These are phyloP conservation scores for Benthosema pterotum DNA, from an alignment of 2,797 vertebrate genomes.

Conservation along the genomic window DNA sequence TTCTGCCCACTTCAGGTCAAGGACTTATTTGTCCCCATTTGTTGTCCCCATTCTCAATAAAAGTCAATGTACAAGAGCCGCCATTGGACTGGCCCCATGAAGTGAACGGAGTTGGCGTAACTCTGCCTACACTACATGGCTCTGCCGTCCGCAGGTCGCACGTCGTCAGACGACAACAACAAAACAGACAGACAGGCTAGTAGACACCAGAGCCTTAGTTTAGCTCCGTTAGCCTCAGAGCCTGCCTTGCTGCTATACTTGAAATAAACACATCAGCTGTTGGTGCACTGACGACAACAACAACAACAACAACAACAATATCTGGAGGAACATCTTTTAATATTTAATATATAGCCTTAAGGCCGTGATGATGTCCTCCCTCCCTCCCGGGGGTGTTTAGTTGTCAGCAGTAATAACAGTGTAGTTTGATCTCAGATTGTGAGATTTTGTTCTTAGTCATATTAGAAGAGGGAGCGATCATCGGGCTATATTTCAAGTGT, in stretches of 20 bases:
- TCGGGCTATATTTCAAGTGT: slow-evolving; percentile 26
- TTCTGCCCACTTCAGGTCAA: no score
- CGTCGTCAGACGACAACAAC: slow-evolving; percentile 80
- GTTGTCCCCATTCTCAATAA: no score
- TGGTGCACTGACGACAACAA: no score
- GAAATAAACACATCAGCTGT: slow-evolving; percentile 59
- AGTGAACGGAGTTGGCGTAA: no score
- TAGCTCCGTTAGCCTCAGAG: slow-evolving; percentile 70
- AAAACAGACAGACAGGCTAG: slow-evolving; percentile 77
- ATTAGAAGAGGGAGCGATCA: no score
- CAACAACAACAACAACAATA: slow-evolving; percentile 28
- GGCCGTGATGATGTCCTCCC: neutral
- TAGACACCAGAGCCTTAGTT: slow-evolving; percentile 51
- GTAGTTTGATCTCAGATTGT: slow-evolving; percentile 27
- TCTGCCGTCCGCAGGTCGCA: slow-evolving; percentile 39
- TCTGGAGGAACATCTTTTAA: neutral
- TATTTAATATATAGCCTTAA: no score
- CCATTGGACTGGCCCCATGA: no score
- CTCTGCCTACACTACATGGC: no score
- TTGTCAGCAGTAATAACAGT: neutral
- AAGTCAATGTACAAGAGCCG: no score
- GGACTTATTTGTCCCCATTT: no score
- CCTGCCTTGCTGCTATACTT: slow-evolving; percentile 16
- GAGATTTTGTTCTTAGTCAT: no score
- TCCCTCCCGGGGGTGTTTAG: no score